Conservation (phyloP, 2,888 invertebrate genomes). For the Adelphocoris suturalis region DNA sequence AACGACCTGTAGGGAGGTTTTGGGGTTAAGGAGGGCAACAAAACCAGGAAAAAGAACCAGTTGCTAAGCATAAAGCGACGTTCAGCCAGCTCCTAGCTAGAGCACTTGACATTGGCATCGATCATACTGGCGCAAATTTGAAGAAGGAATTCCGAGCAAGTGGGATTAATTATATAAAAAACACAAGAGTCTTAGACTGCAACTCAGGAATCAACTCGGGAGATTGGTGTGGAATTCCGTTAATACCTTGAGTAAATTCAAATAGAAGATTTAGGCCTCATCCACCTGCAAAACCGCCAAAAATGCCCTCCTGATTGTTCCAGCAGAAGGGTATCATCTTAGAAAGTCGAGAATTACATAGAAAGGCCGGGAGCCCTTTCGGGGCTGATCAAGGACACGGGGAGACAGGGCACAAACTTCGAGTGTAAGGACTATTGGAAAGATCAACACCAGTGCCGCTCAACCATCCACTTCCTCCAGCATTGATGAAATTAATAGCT, state of each 20-base stretch:
- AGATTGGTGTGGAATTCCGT: slow-evolving; percentile 45
- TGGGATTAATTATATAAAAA: not conserved
- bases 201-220: slow-evolving; percentile 26
- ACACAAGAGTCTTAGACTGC: slow-evolving; percentile 40
- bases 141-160: slow-evolving; percentile 24
- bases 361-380: slow-evolving; percentile 23
- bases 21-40: slow-evolving; percentile 64
- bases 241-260: slow-evolving; percentile 23
- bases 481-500: slow-evolving; percentile 9
- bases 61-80: slow-evolving; percentile 69
- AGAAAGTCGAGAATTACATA: slow-evolving; percentile 40
- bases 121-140: slow-evolving; percentile 33
- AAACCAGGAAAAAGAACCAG: slow-evolving; percentile 58
- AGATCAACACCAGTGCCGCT: not conserved
- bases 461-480: slow-evolving; percentile 42
- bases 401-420: slow-evolving; percentile 7
- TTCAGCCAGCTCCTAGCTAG: slow-evolving; percentile 71
- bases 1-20: slow-evolving; percentile 72
- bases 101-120: slow-evolving; percentile 15
- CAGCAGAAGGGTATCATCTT: slow-evolving; percentile 38
- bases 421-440: slow-evolving; percentile 22
- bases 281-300: slow-evolving; percentile 40
- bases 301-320: slow-evolving; percentile 37
- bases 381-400: slow-evolving; percentile 1
- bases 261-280: slow-evolving; percentile 29